Conservation (phyloP, 2,888 invertebrate genomes). For the Rhagonycha lutea region DNA sequence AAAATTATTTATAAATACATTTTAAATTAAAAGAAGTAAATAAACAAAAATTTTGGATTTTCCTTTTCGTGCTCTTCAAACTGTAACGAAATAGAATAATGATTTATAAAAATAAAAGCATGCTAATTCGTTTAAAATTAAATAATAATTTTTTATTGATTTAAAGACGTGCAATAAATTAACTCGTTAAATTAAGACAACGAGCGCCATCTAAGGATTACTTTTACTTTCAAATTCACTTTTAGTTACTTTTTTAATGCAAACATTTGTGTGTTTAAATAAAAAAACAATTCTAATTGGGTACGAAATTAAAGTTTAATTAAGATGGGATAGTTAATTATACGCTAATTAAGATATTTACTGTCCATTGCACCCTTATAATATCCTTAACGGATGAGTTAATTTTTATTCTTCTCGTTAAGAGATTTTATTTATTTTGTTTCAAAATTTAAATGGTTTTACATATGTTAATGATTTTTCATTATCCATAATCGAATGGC, state of each 20-base stretch:
- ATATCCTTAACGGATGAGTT: not conserved
- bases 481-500: conserved; percentile 17
- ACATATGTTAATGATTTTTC: conserved; percentile 19
- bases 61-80: no score
- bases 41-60: not conserved
- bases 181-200: not conserved
- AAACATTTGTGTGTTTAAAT: not conserved
- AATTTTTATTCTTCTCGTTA: not conserved
- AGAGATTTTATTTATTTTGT: not conserved
- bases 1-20: not conserved
- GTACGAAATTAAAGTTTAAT: not conserved
- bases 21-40: not conserved
- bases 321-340: not conserved
- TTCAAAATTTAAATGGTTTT: conserved; percentile 10
- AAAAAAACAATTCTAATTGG: not conserved
- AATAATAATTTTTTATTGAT: not conserved
- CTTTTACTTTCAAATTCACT: not conserved
- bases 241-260: not conserved
- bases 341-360: not conserved
- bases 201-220: not conserved
- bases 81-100: no score
- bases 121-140: not conserved
- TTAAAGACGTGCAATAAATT: not conserved
- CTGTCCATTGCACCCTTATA: not conserved
- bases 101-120: not conserved